phyloP scores from a whole-genome alignment of 1,140 invertebrate genomes.

The Campoletis sonorensis region DNA sequence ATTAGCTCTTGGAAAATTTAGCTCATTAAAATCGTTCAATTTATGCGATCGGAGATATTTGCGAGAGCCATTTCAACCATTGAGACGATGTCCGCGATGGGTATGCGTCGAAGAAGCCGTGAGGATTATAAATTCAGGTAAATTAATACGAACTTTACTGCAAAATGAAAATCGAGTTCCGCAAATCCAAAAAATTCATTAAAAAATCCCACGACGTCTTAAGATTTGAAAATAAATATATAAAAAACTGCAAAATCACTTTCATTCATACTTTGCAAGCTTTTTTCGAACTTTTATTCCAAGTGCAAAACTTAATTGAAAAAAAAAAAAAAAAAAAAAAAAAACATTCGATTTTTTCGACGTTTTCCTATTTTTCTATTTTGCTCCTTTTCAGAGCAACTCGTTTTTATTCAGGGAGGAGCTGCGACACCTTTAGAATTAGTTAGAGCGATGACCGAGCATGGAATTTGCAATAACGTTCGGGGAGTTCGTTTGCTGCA shows the following conservation, averaged over 20 bases:
- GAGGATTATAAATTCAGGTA: constrained; percentile 70
- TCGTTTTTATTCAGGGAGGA: constrained; percentile 92
- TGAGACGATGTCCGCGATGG: constrained; percentile 70
- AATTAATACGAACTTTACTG: constrained; percentile 4
- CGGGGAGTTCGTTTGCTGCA: constrained; percentile 89
- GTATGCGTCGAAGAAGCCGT: constrained; percentile 70
- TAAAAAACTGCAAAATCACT: too few species aligned
- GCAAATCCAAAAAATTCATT: too few species aligned
- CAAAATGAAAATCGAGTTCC: too few species aligned
- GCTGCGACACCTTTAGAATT: constrained; percentile 90
- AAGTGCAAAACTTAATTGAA: too few species aligned
- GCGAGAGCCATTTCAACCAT: constrained; percentile 70
- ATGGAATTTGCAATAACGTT: constrained; percentile 85
- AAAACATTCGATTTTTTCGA: too few species aligned
- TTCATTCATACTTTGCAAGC: too few species aligned
- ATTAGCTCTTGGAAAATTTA: constrained; percentile 46
- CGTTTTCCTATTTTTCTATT: constrained; percentile 26
- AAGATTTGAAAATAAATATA: too few species aligned
- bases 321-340: too few species aligned
- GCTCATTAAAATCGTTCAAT: constrained; percentile 47
- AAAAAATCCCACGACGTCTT: too few species aligned
- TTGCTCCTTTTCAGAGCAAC: constrained; percentile 81
- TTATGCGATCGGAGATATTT: constrained; percentile 50
- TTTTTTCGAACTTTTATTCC: too few species aligned
- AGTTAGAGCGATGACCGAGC: constrained; percentile 86